Base-by-base conservation (phyloP, 2,888 invertebrate genomes). In the Rhodophaea formosa region DNA sequence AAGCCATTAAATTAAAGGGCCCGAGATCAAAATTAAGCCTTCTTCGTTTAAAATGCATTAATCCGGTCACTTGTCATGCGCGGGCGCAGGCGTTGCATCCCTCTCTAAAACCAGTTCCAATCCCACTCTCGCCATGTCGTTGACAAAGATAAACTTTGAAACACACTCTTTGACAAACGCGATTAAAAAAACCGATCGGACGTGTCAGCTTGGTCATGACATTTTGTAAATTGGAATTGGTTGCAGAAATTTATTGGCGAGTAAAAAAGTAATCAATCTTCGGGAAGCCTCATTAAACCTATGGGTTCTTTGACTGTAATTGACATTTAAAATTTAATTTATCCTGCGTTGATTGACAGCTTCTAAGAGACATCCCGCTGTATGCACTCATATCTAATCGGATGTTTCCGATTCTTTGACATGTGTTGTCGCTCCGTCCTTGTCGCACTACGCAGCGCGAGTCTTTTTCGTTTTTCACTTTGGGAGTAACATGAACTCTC, bases 1-100 rank as follows among this genome's bases (percentile, higher is more conserved):
- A 76, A 75, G 68, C 69, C 77, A 79, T 83, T 86, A 86, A 87
- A 90, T 89, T 89, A 88, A 87, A 80, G 79, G 74, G 74, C 71
- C 79, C 72, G 75, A 82, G 77, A 83, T 82, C 84, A 83, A 83
- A 89, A 91, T 90, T 89, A 88, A 90, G 90, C 90, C 87, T 86
- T 90, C 88, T 85, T 84, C 87, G 84, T 89, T 91, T 88, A 88
- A 90, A 89, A 88, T 88, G 85, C 88, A 88, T 90, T 90, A 90
- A 90, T 89, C 88, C 87, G 84, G 86, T 85, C 88, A 88, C 89
- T 87, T 88, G 90, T 86, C 88, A 86, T 80, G 86, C 81, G 79
- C 82, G 67, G 70, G 79, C 81, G 82, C 82, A 76, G 65, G 74
- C 65, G 66, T 64, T 72, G 68, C 69, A 69, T 88, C 87, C 75